A percentile compares a stretch with the other conserved stretches of the same genome.
Conservation (phyloP, 2,113 vertebrate genomes). For the Caretta caretta region DNA sequence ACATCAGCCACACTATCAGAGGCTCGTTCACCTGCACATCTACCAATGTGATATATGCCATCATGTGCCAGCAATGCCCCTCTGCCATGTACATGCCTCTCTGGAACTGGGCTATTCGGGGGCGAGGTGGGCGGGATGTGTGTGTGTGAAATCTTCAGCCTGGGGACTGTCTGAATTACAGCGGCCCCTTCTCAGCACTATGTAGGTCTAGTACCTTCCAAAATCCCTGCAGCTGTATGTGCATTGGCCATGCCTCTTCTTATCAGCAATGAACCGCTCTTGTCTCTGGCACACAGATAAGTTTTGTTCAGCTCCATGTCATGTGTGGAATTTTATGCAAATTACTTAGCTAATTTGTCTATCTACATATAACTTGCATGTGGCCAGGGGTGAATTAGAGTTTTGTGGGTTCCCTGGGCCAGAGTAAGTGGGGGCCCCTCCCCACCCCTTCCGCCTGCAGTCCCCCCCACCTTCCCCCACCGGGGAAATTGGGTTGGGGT, state of each 20-base stretch:
- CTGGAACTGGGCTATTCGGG: too few relatives aligned
- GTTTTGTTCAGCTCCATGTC: slow-evolving; percentile 36
- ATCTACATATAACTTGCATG: slow-evolving; percentile 24
- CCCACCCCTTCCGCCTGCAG: too few relatives aligned
- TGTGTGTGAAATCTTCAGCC: neutral
- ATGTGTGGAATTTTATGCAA: slow-evolving; percentile 57
- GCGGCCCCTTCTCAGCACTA: neutral
- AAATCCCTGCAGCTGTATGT: neutral
- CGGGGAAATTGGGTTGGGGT: too few relatives aligned
- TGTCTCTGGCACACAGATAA: slow-evolving; percentile 22
- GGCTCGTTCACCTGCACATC: too few relatives aligned
- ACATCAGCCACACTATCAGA: too few relatives aligned
- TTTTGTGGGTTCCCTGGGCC: neutral
- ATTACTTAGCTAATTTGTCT: slow-evolving; percentile 23
- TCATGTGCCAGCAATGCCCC: too few relatives aligned
- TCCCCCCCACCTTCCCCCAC: too few relatives aligned
- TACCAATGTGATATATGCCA: too few relatives aligned
- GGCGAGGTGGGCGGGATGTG: too few relatives aligned
- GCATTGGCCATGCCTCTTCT: neutral
- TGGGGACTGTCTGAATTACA: fast-evolving
- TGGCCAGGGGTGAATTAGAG: too few relatives aligned
- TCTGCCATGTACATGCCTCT: too few relatives aligned
- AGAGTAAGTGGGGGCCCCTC: too few relatives aligned
- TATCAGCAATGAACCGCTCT: neutral
- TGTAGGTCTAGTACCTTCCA: neutral